A percentile compares a stretch with the other conserved stretches of the same genome.
phyloP scores from a whole-genome alignment of 2,888 invertebrate species.

The Antitype chi region DNA sequence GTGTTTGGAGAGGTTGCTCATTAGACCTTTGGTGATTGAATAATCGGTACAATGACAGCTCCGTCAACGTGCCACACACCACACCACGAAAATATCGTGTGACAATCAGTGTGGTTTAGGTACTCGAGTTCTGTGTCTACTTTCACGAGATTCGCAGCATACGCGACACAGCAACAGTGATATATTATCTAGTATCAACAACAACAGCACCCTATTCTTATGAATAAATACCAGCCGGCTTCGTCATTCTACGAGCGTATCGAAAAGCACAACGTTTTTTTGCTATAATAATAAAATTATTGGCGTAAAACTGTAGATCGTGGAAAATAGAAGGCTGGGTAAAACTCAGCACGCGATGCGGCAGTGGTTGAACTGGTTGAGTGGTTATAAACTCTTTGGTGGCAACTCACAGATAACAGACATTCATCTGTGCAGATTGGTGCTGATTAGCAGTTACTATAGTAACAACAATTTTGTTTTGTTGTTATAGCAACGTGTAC shows the following conservation, averaged over 20 bases:
- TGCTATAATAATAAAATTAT: background rate
- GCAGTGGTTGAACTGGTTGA: too few relatives aligned
- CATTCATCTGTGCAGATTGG: constrained; percentile 7
- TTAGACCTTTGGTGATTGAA: background rate
- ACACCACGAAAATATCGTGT: background rate
- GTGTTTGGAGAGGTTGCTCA: background rate
- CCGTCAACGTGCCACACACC: background rate
- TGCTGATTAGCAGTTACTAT: constrained; percentile 32
- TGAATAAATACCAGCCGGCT: background rate
- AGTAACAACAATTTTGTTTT: constrained; percentile 25
- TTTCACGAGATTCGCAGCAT: background rate
- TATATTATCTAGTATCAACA: background rate
- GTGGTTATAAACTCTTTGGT: background rate
- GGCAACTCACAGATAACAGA: background rate
- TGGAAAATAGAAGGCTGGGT: background rate
- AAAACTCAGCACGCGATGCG: background rate
- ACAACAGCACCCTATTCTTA: background rate
- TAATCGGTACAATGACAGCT: background rate
- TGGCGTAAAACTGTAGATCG: background rate
- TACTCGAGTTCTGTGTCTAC: background rate
- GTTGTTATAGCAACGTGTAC: constrained; percentile 36
- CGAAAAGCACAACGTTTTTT: background rate
- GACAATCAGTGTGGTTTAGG: background rate
- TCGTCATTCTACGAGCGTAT: background rate
- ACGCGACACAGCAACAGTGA: background rate